phyloP scores from a whole-genome alignment of 2,888 invertebrate genomes.

The Camptogramma bilineatum region DNA sequence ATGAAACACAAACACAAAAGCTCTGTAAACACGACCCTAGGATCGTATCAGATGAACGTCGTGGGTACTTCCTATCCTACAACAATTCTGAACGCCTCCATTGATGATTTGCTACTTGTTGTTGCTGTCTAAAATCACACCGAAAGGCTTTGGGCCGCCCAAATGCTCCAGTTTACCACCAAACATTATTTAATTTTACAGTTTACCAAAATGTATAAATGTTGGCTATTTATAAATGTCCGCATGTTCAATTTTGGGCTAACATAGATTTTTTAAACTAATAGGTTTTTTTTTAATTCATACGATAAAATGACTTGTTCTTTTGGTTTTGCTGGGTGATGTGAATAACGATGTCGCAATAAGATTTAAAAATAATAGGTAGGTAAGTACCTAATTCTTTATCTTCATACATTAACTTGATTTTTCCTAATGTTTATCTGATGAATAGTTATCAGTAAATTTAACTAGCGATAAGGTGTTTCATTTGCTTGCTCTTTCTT shows the following conservation, averaged over 20 bases:
- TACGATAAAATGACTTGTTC: not conserved
- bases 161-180: not conserved
- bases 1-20: not conserved
- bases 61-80: not conserved
- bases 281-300: not conserved
- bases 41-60: not conserved
- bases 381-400: too few species aligned
- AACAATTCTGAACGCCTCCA: not conserved
- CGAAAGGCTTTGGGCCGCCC: too few species aligned
- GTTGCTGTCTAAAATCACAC: not conserved
- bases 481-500: not conserved
- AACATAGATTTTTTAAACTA: too few species aligned
- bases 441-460: not conserved
- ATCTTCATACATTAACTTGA: not conserved
- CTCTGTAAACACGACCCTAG: constrained; percentile 1
- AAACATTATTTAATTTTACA: too few species aligned
- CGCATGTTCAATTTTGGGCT: too few species aligned
- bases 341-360: not conserved
- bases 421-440: not conserved
- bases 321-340: not conserved
- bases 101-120: not conserved
- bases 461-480: not conserved
- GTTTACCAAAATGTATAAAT: too few species aligned
- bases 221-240: too few species aligned
- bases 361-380: not conserved